Evolutionary conservation across 2,797 vertebrate genomes (phyloP).

Genomic region (Delichon dasypus): DNA sequence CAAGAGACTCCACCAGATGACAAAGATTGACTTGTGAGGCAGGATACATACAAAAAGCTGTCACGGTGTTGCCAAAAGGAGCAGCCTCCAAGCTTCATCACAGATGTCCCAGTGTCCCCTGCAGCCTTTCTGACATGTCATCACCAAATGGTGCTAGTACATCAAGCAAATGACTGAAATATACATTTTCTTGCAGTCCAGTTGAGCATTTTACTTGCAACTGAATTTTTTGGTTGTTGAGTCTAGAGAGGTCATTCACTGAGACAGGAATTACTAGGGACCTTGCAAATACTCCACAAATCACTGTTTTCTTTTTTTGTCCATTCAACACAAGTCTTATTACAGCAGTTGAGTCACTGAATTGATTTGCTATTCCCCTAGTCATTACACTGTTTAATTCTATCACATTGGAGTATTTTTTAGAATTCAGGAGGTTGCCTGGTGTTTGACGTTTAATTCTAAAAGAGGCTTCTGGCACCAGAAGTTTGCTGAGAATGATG

Average conservation of each 20-base stretch:
- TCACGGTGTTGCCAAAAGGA: background rate
- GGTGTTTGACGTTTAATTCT: background rate
- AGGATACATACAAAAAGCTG: background rate
- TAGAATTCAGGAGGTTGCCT: background rate
- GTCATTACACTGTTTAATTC: background rate
- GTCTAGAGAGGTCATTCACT: background rate
- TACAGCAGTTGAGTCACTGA: background rate
- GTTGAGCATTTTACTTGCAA: background rate
- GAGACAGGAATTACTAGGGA: background rate
- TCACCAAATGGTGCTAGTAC: background rate
- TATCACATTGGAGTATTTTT: background rate
- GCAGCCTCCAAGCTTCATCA: background rate
- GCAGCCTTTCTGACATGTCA: background rate
- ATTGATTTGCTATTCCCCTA: background rate
- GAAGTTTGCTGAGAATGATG: constrained; percentile 19
- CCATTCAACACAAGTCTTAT: background rate
- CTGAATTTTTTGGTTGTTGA: background rate
- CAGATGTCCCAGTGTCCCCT: background rate
- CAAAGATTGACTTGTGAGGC: background rate
- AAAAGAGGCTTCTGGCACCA: background rate
- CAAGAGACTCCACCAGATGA: background rate
- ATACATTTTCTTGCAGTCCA: background rate
- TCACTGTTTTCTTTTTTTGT: background rate
- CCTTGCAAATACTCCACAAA: background rate
- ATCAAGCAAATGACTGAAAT: background rate